Conservation (phyloP, 2,797 vertebrate species). For the Falco peregrinus region DNA sequence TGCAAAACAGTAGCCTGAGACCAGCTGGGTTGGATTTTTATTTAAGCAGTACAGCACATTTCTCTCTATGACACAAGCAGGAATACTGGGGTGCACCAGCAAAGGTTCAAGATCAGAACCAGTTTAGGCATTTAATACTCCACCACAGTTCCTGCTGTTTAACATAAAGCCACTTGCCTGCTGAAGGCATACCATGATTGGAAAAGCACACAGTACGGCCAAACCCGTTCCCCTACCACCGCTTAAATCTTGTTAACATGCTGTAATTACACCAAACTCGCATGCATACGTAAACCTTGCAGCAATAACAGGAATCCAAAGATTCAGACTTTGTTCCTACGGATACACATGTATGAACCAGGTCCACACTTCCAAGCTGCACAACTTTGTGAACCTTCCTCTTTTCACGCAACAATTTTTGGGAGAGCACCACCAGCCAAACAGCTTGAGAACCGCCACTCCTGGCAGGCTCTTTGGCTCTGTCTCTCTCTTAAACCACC, state of each 20-base stretch:
- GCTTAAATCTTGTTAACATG: neutral
- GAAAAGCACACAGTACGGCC: neutral
- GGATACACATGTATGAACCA: neutral
- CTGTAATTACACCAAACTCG: neutral
- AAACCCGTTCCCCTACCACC: neutral
- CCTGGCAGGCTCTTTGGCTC: neutral
- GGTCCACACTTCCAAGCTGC: neutral
- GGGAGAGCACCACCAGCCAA: neutral
- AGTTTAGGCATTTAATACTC: neutral
- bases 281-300: fast-evolving
- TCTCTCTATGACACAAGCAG: neutral
- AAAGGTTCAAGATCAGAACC: neutral
- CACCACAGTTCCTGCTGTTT: neutral
- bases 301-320: neutral
- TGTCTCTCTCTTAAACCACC: neutral
- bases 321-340: neutral
- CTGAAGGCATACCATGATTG: neutral
- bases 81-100: neutral
- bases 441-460: neutral
- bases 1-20: neutral
- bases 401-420: neutral
- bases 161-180: neutral
- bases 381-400: neutral
- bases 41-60: neutral
- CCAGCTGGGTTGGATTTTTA: neutral